Base-by-base conservation (phyloP, 2,113 vertebrate species). In the Amphiprion percula region DNA sequence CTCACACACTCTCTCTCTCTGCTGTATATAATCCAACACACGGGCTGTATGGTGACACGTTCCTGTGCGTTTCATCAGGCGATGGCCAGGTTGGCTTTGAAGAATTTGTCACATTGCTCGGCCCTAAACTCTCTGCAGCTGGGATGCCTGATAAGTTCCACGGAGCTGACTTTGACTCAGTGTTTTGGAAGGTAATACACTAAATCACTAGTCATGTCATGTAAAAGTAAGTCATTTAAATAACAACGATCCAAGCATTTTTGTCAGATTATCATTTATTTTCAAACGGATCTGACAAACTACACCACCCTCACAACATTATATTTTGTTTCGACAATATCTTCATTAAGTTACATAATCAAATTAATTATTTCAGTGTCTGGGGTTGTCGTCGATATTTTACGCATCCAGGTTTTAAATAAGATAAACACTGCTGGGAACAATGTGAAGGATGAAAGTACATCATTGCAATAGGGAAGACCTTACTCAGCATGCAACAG, bases 11-110 rank as follows among this genome's bases (percentile, higher is more conserved):
- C 2, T n/a, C 44, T 30, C 41, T 62, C 28, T 66, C 21, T 56
- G 10, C 37, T 53, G 19, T 10, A 53, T 17, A 23, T 47, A 53
- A 63, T 77, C 74, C 41, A 30, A 53, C 41, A 33, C 10, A 17
- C 8, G 53, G 77, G 14, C 65, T 37, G 9, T 1, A 5, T 5
- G n/a, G 1, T 82, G 53, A 78, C 50, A 30, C 28, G n/a, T 76
- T 26, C 70, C 3, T 44, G 41, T 73, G 4, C 53, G 8, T 54
- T 70, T 62, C 37, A 73, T 52, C 90, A 99, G 98, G 98, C 1
- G 98, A 99, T 0, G 98, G 98, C 41, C 98, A 98, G 89, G 98
- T 99, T 76, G 98, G 97, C 86, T 99, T 99, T 4, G 98, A 99
- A 80, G 98, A 99, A 88, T 99, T 99, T 49, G 98, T 99, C 90